Base-by-base conservation (phyloP, 2,888 invertebrate species). In the Ferrisia virgata region DNA sequence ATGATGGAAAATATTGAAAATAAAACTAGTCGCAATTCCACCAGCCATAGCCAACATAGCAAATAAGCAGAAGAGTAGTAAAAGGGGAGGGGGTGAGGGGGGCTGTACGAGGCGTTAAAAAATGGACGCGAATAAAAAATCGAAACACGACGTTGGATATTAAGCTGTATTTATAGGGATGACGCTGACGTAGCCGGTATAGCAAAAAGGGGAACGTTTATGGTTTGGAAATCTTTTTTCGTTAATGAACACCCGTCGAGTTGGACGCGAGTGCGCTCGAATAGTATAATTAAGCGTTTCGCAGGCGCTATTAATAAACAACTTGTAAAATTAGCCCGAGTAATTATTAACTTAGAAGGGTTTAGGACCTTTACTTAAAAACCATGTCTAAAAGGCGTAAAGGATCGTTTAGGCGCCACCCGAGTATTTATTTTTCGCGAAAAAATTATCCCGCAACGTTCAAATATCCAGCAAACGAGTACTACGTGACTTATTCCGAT, bases 321-420 rank as follows among this genome's bases (percentile, higher is more conserved):
- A 64, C 58, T 64, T 64, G 58, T 64, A 64, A 64, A 64, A 64
- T 64, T 64, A 64, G 58, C 58, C 58, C 11, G 58, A 64, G 58
- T 64, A 64, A 64, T 64, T 64, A 64, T 64, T 64, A 64, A 64
- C 58, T 64, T 64, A 64, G 11, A n/a, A n/a, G 58, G 28, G 58
- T 64, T 64, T 64, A 28, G 58, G 58, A 64, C 58, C 58, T 64
- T 64, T 64, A 13, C 47, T 47, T 36, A 6, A 18, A 47, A 47
- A 47, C 18, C 18, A 47, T 47, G 47, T 47, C 47, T n/a, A 47
- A 47, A 47, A 47, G 18, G 47, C 47, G 2, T 2, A n/a, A n/a
- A n/a, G 47, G 18, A 43, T 6, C 47, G 18, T 36, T 36, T 8
- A 36, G 8, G n/a, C n/a, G n/a, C n/a, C n/a, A n/a, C n/a, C n/a